Evolutionary conservation across 2,888 invertebrate species (phyloP).

Genomic region (Agelastica alni): DNA sequence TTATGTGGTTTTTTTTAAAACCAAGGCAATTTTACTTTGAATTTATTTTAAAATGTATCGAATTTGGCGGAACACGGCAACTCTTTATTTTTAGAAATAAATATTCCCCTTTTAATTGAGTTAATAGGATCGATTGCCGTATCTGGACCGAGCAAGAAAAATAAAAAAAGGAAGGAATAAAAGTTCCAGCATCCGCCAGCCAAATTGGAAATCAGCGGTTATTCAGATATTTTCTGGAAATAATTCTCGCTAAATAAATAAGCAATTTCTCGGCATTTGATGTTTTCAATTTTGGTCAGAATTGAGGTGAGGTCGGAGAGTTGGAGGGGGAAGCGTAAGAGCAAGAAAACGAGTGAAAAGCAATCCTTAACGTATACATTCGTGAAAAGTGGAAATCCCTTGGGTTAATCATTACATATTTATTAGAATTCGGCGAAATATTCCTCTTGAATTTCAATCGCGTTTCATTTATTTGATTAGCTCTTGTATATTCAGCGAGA

Average conservation of each 20-base stretch:
- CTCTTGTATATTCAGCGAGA: conserved; percentile 12
- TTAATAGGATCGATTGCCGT: no score
- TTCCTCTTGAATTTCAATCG: conserved; percentile 30
- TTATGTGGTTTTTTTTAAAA: no score
- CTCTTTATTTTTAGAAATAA: no score
- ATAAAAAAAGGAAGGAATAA: neutral
- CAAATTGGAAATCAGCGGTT: conserved; percentile 15
- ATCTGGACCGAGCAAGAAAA: no score
- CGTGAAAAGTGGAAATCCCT: conserved; percentile 26
- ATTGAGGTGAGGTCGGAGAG: no score
- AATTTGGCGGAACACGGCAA: no score
- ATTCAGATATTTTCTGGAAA: conserved; percentile 20
- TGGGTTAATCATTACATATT: conserved; percentile 32
- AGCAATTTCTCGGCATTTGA: conserved; percentile 26
- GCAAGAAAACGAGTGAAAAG: conserved; percentile 19
- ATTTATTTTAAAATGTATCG: no score
- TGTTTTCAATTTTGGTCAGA: conserved; percentile 24
- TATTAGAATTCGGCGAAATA: conserved; percentile 30
- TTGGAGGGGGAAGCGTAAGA: conserved; percentile 1
- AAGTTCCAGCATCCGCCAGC: neutral
- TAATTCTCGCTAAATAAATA: conserved; percentile 27
- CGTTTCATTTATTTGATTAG: conserved; percentile 30
- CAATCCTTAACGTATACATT: conserved; percentile 18
- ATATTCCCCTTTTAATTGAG: no score
- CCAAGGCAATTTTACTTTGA: no score